Base-by-base conservation (phyloP, 64 coral and sea anemone species). In the Platygyra sinensis region DNA sequence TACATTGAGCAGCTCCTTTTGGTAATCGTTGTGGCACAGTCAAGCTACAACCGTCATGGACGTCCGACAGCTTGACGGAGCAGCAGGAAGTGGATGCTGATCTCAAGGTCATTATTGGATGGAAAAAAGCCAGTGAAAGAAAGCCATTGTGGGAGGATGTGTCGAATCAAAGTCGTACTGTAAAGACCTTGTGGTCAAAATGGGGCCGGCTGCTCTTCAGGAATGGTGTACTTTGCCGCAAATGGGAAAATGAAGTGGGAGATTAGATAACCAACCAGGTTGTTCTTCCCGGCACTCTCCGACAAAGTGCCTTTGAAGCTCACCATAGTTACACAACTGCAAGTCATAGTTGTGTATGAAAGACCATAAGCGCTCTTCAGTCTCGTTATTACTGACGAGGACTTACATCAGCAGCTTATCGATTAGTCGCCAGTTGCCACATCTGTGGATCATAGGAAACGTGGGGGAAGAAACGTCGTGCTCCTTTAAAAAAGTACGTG, bases 381-480 rank as follows among this genome's bases (percentile, higher is more conserved):
- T 24, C 65, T 27, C 85, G 78, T 52, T 91, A 83, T 65, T 91
- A 76, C 36, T 94, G 78, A 86, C 86, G 65, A 60, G 78, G 92
- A 62, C 52, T 75, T 27, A 89, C 78, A 74, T 80, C 65, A 38
- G 52, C 86, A 22, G 88, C 52, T 12, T 57, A 64, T 18, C 72
- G 76, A 75, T 90, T 71, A 72, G 36, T 85, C 12, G 77, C 12
- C 13, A 72, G 74, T 2, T 94, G 88, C 20, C 28, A 86, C 42
- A 52, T 57, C 42, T 95, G 93, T 82, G 89, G 28, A 22, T 55
- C 93, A 25, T 86, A 87, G 73, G 87, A 94, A 55, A 69, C 9
- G 5, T 78, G 29, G 14, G 63, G 83, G 10, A 67, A 62, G 31
- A 87, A 87, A 52, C 73, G 72, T 1, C 72, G 88, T 32, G 67